phyloP scores from a whole-genome alignment of 2,113 vertebrate genomes.

The Sphyrna mokarran region DNA sequence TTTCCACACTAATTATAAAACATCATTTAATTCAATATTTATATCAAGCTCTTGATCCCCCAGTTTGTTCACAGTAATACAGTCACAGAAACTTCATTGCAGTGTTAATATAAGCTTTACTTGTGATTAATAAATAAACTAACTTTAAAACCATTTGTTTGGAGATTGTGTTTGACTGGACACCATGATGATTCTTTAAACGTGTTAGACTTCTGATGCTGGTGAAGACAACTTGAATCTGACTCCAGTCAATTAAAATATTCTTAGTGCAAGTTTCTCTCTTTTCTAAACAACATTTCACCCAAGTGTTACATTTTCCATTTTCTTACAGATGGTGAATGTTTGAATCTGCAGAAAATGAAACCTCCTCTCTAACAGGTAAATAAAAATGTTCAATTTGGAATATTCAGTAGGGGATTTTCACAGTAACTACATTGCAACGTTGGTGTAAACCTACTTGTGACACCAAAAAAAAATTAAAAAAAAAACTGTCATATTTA shows the following conservation, averaged over 20 bases:
- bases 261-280: background rate
- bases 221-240: background rate
- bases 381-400: background rate
- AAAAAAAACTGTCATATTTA: background rate
- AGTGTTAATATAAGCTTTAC: too few relatives aligned
- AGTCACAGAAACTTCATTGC: too few relatives aligned
- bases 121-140: too few relatives aligned
- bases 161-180: background rate
- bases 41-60: background rate
- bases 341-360: too few relatives aligned
- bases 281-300: background rate
- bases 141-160: background rate
- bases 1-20: background rate
- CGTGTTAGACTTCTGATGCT: constrained; percentile 13
- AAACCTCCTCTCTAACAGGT: background rate
- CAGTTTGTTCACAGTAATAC: too few relatives aligned
- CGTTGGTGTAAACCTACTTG: too few relatives aligned
- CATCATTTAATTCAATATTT: background rate
- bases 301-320: too few relatives aligned
- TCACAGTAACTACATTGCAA: too few relatives aligned
- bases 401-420: too few relatives aligned
- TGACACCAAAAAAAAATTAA: too few relatives aligned
- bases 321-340: background rate
- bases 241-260: background rate
- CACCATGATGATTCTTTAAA: background rate